Conservation (phyloP, 1,140 invertebrate species). For the Samia ricini region DNA sequence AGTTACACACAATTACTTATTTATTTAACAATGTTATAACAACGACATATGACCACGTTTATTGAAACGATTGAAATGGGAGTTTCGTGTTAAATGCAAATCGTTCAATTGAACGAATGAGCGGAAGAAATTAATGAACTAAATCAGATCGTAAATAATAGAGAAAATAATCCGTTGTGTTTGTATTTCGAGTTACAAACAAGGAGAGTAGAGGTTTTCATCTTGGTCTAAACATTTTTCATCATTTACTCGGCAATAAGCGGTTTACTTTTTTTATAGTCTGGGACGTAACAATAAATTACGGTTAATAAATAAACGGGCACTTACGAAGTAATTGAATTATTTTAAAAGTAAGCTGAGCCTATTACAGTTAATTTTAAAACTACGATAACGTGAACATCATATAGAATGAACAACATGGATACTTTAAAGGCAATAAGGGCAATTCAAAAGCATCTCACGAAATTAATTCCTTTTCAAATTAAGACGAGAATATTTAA, state of each 20-base stretch:
- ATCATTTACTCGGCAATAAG: constrained; percentile 40
- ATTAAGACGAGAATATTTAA: too few relatives aligned
- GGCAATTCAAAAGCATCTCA: not conserved
- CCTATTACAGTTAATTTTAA: not conserved
- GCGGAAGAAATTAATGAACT: too few relatives aligned
- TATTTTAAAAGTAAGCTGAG: not conserved
- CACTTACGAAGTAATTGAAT: not conserved
- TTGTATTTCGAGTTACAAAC: not conserved
- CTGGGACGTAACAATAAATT: constrained; percentile 31
- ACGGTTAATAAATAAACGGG: constrained; percentile 29
- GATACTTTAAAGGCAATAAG: too few relatives aligned
- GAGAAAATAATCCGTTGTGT: not conserved
- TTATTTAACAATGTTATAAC: too few relatives aligned
- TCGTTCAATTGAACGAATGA: not conserved
- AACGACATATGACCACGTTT: too few relatives aligned
- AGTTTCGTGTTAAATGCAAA: not conserved
- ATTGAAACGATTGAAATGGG: too few relatives aligned
- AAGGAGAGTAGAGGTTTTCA: constrained; percentile 19
- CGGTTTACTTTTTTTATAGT: constrained; percentile 34
- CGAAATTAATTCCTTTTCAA: too few relatives aligned
- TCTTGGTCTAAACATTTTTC: constrained; percentile 32
- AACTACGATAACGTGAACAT: too few relatives aligned
- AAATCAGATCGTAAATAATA: too few relatives aligned
- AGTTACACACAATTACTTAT: too few relatives aligned
- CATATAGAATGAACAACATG: too few relatives aligned